Percentiles rank a stretch among this genome's conserved stretches.
Evolutionary conservation across 2,113 vertebrate species (phyloP).

Genomic region (Hirundichthys speculiger): DNA sequence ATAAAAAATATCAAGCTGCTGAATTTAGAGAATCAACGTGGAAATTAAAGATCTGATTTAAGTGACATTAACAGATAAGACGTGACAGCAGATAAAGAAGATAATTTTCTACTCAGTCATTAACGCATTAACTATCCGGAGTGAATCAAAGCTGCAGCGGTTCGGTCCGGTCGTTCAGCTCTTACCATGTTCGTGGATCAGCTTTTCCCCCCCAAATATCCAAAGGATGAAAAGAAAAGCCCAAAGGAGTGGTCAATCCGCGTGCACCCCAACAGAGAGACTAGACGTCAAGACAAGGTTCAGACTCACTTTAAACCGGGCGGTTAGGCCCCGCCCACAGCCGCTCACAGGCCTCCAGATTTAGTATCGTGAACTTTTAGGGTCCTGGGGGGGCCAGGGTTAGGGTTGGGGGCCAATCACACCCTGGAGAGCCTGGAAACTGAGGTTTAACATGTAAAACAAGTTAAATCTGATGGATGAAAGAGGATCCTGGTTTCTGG

Average conservation of each 20-base stretch:
- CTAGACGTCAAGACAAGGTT: conserved; percentile 81
- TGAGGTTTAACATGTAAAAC: conserved; percentile 13
- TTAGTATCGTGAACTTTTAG: conserved; percentile 86
- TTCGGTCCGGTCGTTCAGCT: conserved; percentile 24
- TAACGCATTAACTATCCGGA: background rate
- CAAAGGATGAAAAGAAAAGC: conserved; percentile 73
- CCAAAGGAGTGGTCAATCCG: conserved; percentile 83
- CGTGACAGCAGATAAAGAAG: background rate
- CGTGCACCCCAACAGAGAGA: conserved; percentile 82
- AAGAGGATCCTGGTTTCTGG: too few species aligned
- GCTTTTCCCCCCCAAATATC: conserved; percentile 76
- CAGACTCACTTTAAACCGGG: conserved; percentile 81
- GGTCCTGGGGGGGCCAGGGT: conserved; percentile 65
- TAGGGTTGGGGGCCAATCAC: conserved; percentile 81
- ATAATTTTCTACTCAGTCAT: conserved; percentile 9
- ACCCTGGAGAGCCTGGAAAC: conserved; percentile 57
- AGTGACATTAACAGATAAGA: too few species aligned
- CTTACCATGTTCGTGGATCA: conserved; percentile 85
- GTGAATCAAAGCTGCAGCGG: background rate
- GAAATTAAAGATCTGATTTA: too few species aligned
- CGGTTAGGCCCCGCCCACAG: conserved; percentile 76
- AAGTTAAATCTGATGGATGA: conserved; percentile 1
- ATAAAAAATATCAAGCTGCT: too few species aligned
- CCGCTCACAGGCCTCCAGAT: conserved; percentile 77
- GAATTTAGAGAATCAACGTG: too few species aligned